A percentile compares a stretch with the other conserved stretches of the same genome.
These are phyloP conservation scores for Corythornis cristatus DNA, from an alignment of 2,113 vertebrate genomes.

Conservation along the genomic window DNA sequence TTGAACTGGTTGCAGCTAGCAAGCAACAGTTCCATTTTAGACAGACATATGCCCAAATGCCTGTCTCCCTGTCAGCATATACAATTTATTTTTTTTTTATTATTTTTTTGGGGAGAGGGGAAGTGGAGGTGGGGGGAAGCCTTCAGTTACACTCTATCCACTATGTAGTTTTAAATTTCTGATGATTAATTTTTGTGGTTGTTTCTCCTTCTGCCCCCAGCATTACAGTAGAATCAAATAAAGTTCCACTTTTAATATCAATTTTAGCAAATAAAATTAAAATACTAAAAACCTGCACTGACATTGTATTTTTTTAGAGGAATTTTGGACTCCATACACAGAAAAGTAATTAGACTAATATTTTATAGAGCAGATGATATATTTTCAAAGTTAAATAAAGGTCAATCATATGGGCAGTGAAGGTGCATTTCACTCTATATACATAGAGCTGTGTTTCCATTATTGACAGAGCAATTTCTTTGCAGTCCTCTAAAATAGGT, in stretches of 20 bases:
- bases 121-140: too few relatives aligned
- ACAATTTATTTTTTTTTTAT: not conserved
- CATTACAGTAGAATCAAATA: not conserved
- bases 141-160: not conserved
- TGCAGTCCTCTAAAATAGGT: not conserved
- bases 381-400: conserved; percentile 41
- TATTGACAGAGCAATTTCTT: not conserved
- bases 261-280: conserved; percentile 45
- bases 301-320: conserved; percentile 9
- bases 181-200: not conserved
- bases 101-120: not conserved
- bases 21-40: not conserved
- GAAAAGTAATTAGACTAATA: not conserved
- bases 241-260: not conserved
- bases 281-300: not conserved
- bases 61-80: not conserved
- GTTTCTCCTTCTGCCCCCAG: not conserved
- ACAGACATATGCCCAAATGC: accelerated
- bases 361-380: not conserved
- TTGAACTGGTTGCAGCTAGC: not conserved
- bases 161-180: not conserved
- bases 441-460: not conserved
- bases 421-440: not conserved
- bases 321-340: not conserved
- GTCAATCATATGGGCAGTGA: not conserved